Percentiles rank a stretch among this genome's conserved stretches.
These are phyloP conservation scores for Dynastes grantii DNA, from an alignment of 2,888 invertebrate genomes.

Conservation along the genomic window DNA sequence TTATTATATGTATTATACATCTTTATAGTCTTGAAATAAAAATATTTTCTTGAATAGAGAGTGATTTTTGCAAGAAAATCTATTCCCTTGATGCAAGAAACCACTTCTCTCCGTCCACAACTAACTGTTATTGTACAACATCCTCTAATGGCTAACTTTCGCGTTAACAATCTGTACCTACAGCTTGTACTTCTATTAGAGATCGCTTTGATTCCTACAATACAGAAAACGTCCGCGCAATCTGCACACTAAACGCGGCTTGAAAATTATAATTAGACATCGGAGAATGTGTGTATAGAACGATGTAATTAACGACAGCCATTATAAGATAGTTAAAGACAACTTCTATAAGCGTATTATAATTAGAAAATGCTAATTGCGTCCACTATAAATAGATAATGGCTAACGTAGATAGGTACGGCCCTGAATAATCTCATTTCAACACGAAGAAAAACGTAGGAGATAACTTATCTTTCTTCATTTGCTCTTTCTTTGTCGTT, in stretches of 20 bases:
- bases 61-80: no score
- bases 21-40: no score
- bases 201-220: not conserved
- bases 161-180: no score
- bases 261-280: constrained; percentile 34
- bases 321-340: constrained; percentile 34
- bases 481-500: not conserved
- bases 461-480: constrained; percentile 34
- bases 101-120: no score
- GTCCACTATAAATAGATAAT: constrained; percentile 47
- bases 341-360: constrained; percentile 45
- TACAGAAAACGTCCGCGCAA: not conserved
- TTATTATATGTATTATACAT: no score
- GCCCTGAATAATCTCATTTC: constrained; percentile 41
- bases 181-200: no score
- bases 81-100: no score
- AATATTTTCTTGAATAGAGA: no score
- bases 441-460: constrained; percentile 45
- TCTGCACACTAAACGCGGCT: not conserved
- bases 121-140: no score
- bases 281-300: constrained; percentile 9
- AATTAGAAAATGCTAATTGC: constrained; percentile 51
- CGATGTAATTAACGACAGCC: constrained; percentile 32
- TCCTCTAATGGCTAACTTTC: no score
- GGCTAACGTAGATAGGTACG: constrained; percentile 21